Conservation (phyloP, 2,888 invertebrate genomes). For the Cephus nigrinus region DNA sequence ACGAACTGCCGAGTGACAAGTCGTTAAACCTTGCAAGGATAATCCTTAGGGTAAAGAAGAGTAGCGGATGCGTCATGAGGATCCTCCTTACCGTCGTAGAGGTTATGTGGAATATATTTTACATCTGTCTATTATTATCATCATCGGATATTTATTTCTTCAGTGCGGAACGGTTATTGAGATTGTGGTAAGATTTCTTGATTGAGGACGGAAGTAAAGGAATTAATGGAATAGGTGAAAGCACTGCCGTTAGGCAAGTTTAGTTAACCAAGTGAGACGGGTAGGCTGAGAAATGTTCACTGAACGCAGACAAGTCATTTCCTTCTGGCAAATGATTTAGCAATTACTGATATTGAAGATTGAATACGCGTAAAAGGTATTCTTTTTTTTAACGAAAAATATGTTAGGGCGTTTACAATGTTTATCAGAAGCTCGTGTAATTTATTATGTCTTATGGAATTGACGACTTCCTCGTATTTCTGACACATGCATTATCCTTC, state of each 20-base stretch:
- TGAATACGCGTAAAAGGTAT: not conserved
- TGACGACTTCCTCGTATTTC: not conserved
- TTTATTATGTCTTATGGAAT: not conserved
- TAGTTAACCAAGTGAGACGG: not conserved
- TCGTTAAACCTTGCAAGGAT: not conserved
- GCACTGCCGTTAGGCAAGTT: conserved; percentile 3
- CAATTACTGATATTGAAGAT: not conserved
- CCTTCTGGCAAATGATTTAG: not conserved
- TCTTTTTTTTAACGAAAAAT: not conserved
- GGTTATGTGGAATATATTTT: not conserved
- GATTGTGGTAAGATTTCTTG: not conserved
- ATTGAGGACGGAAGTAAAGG: not conserved
- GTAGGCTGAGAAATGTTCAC: not conserved
- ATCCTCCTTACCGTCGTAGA: not conserved
- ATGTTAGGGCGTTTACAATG: not conserved
- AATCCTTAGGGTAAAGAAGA: not conserved
- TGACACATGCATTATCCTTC: not conserved
- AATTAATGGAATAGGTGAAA: conserved; percentile 13
- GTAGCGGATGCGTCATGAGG: not conserved
- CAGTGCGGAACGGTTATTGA: not conserved
- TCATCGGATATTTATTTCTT: not conserved
- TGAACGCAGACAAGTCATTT: not conserved
- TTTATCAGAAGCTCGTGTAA: not conserved
- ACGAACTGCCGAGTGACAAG: not conserved
- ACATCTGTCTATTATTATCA: not conserved